These are phyloP conservation scores for Pristionchus fissidentatus DNA, from an alignment of 2,888 invertebrate genomes.

Conservation along the genomic window DNA sequence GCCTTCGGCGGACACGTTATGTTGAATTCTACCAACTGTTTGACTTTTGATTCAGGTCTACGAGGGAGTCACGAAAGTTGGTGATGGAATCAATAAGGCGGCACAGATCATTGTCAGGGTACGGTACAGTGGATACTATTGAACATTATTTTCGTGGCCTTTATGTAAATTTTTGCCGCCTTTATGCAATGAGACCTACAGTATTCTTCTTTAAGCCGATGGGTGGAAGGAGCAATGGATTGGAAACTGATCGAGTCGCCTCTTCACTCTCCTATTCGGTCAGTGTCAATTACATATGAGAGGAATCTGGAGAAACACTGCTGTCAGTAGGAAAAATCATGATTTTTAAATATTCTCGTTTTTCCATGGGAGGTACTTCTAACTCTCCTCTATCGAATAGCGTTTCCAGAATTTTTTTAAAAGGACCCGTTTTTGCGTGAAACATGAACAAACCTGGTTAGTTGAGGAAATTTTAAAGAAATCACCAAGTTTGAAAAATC, in stretches of 20 bases:
- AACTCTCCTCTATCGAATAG: too few relatives aligned
- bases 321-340: too few relatives aligned
- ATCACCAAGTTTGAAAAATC: too few relatives aligned
- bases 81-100: constrained; percentile 87
- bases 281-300: background rate
- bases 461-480: too few relatives aligned
- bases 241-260: constrained; percentile 45
- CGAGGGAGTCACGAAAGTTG: constrained; percentile 87
- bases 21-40: too few relatives aligned
- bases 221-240: background rate
- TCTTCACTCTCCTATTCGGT: constrained; percentile 39
- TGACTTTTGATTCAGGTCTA: constrained; percentile 81
- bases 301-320: too few relatives aligned
- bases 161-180: background rate
- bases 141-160: background rate
- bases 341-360: too few relatives aligned
- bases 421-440: too few relatives aligned
- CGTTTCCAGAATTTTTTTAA: too few relatives aligned
- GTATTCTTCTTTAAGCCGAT: constrained; percentile 15
- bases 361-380: too few relatives aligned
- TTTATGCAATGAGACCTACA: background rate
- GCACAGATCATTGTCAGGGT: constrained; percentile 77
- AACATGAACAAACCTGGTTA: too few relatives aligned
- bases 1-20: too few relatives aligned
- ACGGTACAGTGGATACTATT: constrained; percentile 27